phyloP scores from a whole-genome alignment of 1,140 invertebrate genomes.

The Lordiphosa clarofinis region DNA sequence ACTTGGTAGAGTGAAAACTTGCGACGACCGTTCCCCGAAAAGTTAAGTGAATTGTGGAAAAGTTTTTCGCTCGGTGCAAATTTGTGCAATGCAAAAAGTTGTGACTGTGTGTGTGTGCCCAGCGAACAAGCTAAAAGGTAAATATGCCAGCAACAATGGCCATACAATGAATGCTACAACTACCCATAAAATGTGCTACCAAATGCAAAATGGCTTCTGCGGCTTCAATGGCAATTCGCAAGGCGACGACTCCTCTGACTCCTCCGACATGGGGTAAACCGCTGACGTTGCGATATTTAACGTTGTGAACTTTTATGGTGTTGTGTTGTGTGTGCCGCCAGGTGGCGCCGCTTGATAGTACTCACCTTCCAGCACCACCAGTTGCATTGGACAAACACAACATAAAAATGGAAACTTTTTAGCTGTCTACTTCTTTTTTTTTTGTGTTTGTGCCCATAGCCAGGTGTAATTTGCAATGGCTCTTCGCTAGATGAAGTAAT shows the following conservation, averaged over 20 bases:
- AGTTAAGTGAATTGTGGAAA: slow-evolving; percentile 76
- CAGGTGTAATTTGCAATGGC: slow-evolving; percentile 53
- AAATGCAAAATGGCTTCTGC: slow-evolving; percentile 74
- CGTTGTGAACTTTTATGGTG: slow-evolving; percentile 64
- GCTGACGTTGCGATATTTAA: slow-evolving; percentile 66
- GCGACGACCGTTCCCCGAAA: slow-evolving; percentile 51
- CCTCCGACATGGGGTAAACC: slow-evolving; percentile 25
- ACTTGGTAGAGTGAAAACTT: slow-evolving; percentile 47
- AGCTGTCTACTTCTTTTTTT: not conserved
- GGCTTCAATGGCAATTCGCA: slow-evolving; percentile 68
- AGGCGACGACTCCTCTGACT: not conserved
- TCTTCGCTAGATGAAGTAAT: slow-evolving; percentile 59
- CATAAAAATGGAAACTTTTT: slow-evolving; percentile 42
- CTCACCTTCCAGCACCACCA: slow-evolving; percentile 25
- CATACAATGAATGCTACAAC: slow-evolving; percentile 39
- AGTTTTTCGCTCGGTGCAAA: slow-evolving; percentile 66
- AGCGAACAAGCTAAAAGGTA: slow-evolving; percentile 52
- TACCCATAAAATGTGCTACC: slow-evolving; percentile 71
- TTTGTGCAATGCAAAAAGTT: slow-evolving; percentile 64
- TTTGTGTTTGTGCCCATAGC: not conserved
- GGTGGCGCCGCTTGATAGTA: slow-evolving; percentile 25
- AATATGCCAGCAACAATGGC: slow-evolving; percentile 64
- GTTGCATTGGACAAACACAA: slow-evolving; percentile 44
- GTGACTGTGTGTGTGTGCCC: slow-evolving; percentile 11
- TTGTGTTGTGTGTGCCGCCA: slow-evolving; percentile 32